Conservation (phyloP, 2,113 vertebrate species). For the Zootoca vivipara region DNA sequence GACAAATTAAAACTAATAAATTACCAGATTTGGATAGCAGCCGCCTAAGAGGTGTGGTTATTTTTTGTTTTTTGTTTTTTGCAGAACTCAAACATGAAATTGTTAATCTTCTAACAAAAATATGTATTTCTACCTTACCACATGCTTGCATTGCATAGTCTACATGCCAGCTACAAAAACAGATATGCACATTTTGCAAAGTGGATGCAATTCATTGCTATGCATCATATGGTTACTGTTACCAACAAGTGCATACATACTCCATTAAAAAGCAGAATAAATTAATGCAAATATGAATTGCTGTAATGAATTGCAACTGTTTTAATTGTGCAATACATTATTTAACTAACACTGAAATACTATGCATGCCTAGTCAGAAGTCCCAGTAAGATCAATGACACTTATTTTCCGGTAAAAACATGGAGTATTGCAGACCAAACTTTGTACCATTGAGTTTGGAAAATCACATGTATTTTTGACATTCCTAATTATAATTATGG, state of each 20-base stretch:
- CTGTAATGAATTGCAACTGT: background rate
- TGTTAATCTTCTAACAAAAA: too few relatives aligned
- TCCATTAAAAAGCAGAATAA: background rate
- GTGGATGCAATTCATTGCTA: background rate
- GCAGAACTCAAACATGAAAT: too few relatives aligned
- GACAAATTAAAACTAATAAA: too few relatives aligned
- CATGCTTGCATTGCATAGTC: background rate
- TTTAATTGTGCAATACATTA: background rate
- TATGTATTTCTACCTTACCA: background rate
- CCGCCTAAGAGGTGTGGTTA: too few relatives aligned
- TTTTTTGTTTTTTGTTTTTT: too few relatives aligned
- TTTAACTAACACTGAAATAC: background rate
- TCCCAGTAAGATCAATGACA: background rate
- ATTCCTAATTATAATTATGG: background rate
- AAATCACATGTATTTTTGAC: background rate
- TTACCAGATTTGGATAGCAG: too few relatives aligned
- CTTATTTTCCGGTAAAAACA: too few relatives aligned
- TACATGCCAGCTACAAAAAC: background rate
- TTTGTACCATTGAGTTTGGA: background rate
- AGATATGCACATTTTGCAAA: background rate
- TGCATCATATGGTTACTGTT: background rate
- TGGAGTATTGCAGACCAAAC: background rate
- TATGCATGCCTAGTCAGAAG: background rate
- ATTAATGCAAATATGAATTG: background rate
- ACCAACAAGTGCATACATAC: background rate